Percentiles rank a stretch among this genome's conserved stretches.
phyloP scores from a whole-genome alignment of 2,797 vertebrate species.

The Urophycis tenuis region DNA sequence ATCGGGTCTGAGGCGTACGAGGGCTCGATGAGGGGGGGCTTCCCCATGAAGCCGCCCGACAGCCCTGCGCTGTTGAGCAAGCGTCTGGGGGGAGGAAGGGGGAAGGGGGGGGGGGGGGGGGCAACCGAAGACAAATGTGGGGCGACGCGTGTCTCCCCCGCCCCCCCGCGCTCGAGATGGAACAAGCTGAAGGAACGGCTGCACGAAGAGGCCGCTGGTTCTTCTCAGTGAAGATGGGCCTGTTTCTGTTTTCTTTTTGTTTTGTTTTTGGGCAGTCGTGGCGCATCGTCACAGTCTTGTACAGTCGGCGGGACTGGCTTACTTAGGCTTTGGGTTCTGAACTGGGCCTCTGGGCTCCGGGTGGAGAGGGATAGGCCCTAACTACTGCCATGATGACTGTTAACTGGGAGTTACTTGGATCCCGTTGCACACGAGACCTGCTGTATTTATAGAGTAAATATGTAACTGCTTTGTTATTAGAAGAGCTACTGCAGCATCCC shows the following conservation, averaged over 20 bases:
- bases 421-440: background rate
- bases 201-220: too few relatives aligned
- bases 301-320: conserved; percentile 46
- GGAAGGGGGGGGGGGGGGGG: conserved; percentile 34
- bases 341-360: background rate
- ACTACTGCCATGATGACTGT: conserved; percentile 42
- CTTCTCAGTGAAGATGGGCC: conserved; percentile 54
- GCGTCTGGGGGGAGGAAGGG: conserved; percentile 37
- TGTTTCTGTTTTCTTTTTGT: too few relatives aligned
- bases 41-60: conserved; percentile 55
- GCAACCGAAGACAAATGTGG: conserved; percentile 59
- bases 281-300: conserved; percentile 34
- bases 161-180: too few relatives aligned
- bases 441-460: background rate
- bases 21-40: conserved; percentile 26
- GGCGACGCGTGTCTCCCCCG: too few relatives aligned
- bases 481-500: conserved; percentile 56
- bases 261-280: conserved; percentile 51
- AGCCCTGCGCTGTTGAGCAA: conserved; percentile 49
- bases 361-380: background rate
- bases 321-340: conserved; percentile 11
- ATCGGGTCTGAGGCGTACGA: conserved; percentile 58
- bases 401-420: conserved; percentile 41
- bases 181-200: too few relatives aligned
- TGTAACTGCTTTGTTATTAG: conserved; percentile 30